phyloP scores from a whole-genome alignment of 1,140 invertebrate species.

The Acyrthosiphon pisum region DNA sequence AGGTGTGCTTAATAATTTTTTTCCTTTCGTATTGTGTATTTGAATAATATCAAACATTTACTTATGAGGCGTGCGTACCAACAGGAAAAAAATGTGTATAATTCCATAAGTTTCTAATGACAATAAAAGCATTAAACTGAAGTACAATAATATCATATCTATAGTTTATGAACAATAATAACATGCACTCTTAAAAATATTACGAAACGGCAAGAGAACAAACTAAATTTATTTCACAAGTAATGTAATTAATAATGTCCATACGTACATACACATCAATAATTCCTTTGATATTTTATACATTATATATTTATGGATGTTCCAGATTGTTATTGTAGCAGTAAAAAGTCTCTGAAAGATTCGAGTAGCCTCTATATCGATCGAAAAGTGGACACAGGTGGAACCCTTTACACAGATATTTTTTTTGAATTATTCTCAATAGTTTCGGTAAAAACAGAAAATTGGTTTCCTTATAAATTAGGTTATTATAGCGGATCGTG shows the following conservation, averaged over 20 bases:
- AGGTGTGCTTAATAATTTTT: neutral
- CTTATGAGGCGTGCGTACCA: too few relatives aligned
- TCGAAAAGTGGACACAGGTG: neutral
- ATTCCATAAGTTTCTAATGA: neutral
- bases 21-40: neutral
- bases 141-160: neutral
- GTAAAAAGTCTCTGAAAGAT: neutral
- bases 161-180: too few relatives aligned
- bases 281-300: neutral
- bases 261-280: neutral
- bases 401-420: neutral
- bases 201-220: neutral
- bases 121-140: neutral
- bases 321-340: neutral
- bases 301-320: neutral
- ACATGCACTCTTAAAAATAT: too few relatives aligned
- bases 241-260: neutral
- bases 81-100: neutral
- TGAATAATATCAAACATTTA: neutral
- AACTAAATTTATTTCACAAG: neutral
- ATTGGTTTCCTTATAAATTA: constrained; percentile 19
- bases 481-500: neutral
- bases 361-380: neutral
- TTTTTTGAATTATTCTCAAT: neutral
- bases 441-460: neutral